Conservation (phyloP, 2,797 vertebrate genomes). For the Neomorphus geoffroyi region DNA sequence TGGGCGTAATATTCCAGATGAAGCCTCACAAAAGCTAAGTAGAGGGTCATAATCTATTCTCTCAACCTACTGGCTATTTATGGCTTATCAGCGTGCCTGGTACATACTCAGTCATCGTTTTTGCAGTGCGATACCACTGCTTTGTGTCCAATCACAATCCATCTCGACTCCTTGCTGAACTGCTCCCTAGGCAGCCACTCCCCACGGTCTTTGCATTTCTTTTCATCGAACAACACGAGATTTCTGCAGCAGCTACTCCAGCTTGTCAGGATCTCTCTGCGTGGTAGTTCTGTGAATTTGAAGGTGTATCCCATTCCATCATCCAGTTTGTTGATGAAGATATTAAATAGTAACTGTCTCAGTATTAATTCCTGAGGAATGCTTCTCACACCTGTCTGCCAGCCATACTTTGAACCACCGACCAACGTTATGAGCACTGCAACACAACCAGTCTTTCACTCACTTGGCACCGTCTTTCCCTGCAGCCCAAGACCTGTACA, state of each 20-base stretch:
- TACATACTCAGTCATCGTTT: accelerated
- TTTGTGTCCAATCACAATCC: not conserved
- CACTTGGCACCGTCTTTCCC: not conserved
- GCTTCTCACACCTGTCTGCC: not conserved
- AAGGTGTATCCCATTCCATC: not conserved
- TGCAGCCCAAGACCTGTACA: not conserved
- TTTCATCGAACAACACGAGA: not conserved
- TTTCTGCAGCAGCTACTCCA: not conserved
- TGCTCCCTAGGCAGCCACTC: not conserved
- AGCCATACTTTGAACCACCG: not conserved
- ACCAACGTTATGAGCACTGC: not conserved
- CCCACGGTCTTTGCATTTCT: not conserved
- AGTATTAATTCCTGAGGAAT: not conserved
- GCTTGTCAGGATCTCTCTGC: not conserved
- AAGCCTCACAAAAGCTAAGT: not conserved
- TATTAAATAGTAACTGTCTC: not conserved
- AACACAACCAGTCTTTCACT: not conserved
- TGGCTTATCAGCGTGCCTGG: not conserved
- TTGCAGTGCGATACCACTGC: not conserved
- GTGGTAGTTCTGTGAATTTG: not conserved
- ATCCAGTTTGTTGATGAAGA: not conserved
- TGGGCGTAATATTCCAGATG: not conserved
- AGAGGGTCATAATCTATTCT: not conserved
- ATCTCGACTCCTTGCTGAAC: not conserved
- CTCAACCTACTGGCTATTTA: not conserved